Conservation (phyloP, 2,888 invertebrate species). For the Tupiocoris notatus region DNA sequence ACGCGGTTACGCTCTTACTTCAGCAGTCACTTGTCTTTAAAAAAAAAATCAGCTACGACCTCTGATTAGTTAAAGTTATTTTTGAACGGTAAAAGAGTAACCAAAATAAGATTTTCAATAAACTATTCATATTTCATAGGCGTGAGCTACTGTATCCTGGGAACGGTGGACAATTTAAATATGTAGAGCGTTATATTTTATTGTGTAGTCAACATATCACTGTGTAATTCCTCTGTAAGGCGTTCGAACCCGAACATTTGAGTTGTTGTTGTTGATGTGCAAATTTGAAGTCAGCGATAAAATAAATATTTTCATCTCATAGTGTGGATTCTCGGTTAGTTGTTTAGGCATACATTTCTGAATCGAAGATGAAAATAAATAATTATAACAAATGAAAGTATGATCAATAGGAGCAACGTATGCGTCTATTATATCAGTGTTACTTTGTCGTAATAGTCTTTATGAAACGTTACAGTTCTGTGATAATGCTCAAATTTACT, state of each 20-base stretch:
- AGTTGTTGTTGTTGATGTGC: neutral
- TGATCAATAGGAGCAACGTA: too few relatives aligned
- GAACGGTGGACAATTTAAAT: too few relatives aligned
- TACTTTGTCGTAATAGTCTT: conserved; percentile 37
- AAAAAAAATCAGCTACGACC: too few relatives aligned
- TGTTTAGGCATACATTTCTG: conserved; percentile 18
- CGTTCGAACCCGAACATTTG: too few relatives aligned
- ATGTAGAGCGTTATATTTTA: neutral
- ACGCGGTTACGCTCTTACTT: too few relatives aligned
- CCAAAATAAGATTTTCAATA: too few relatives aligned
- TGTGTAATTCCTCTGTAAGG: conserved; percentile 2
- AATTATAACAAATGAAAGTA: neutral
- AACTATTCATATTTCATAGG: too few relatives aligned
- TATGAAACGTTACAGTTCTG: conserved; percentile 38
- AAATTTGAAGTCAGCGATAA: neutral
- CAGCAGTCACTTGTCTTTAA: too few relatives aligned
- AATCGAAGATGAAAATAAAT: too few relatives aligned
- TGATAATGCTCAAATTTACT: conserved; percentile 44
- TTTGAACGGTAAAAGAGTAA: too few relatives aligned
- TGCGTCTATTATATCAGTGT: conserved; percentile 20
- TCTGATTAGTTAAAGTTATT: too few relatives aligned
- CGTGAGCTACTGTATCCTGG: too few relatives aligned
- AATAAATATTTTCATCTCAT: neutral
- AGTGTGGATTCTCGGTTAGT: conserved; percentile 8
- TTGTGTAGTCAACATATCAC: conserved; percentile 28